These are phyloP conservation scores for Cancer borealis DNA, from an alignment of 2,888 invertebrate genomes.

Conservation along the genomic window DNA sequence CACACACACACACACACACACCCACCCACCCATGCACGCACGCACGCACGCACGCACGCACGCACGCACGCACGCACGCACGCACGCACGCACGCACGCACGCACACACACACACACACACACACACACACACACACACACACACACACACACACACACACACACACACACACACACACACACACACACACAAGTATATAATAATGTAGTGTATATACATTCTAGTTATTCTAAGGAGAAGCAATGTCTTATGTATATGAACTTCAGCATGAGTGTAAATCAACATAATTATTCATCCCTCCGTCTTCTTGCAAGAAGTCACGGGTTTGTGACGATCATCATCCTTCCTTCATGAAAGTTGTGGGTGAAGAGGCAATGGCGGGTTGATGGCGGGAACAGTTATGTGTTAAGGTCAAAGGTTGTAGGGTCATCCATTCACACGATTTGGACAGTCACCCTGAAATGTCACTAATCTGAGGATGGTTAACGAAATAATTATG, in stretches of 20 bases:
- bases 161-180: conserved; percentile 31
- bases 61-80: not conserved
- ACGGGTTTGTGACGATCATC: not conserved
- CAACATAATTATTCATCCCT: not conserved
- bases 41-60: conserved; percentile 23
- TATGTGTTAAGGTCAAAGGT: not conserved
- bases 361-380: not conserved
- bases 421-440: not conserved
- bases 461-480: not conserved
- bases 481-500: not conserved
- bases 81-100: not conserved
- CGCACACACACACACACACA: conserved; percentile 27
- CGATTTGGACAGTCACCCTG: not conserved
- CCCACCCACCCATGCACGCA: too few species aligned
- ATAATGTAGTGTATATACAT: too few species aligned
- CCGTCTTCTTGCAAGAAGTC: not conserved
- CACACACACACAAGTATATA: conserved; percentile 41
- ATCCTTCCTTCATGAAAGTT: not conserved
- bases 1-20: not conserved
- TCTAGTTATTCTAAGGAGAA: too few species aligned
- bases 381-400: not conserved
- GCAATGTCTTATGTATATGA: too few species aligned
- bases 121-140: conserved; percentile 28
- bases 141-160: not conserved
- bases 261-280: not conserved